Conservation (phyloP, 2,797 vertebrate species). For the Gastrophryne carolinensis region DNA sequence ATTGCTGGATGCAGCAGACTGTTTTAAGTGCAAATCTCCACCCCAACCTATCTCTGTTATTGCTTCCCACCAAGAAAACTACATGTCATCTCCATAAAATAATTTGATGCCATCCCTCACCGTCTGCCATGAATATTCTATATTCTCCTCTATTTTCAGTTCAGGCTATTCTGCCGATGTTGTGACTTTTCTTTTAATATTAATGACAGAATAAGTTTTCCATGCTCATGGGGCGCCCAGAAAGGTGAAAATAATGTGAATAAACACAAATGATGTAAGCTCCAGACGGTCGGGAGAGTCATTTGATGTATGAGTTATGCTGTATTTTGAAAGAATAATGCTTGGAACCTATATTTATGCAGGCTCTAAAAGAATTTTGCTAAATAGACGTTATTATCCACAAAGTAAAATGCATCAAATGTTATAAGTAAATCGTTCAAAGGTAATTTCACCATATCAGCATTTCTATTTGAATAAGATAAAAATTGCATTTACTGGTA, state of each 20-base stretch:
- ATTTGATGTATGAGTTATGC: not conserved
- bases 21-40: not conserved
- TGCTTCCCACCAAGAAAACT: constrained; percentile 25
- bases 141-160: constrained; percentile 5
- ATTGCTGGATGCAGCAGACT: not conserved
- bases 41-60: not conserved
- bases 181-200: constrained; percentile 13
- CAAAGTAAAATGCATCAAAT: no score
- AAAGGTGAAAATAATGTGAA: constrained; percentile 5
- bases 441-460: no score
- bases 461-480: no score
- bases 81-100: constrained; percentile 40
- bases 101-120: constrained; percentile 22
- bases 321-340: not conserved
- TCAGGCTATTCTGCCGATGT: constrained; percentile 20
- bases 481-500: no score
- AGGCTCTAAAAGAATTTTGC: not conserved
- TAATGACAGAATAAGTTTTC: constrained; percentile 17
- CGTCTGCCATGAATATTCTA: constrained; percentile 14
- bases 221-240: not conserved
- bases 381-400: no score
- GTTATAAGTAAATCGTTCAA: no score
- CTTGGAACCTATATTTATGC: not conserved
- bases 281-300: not conserved
- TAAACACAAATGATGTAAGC: not conserved